Conservation (phyloP, 2,797 vertebrate genomes). For the Channa striata region DNA sequence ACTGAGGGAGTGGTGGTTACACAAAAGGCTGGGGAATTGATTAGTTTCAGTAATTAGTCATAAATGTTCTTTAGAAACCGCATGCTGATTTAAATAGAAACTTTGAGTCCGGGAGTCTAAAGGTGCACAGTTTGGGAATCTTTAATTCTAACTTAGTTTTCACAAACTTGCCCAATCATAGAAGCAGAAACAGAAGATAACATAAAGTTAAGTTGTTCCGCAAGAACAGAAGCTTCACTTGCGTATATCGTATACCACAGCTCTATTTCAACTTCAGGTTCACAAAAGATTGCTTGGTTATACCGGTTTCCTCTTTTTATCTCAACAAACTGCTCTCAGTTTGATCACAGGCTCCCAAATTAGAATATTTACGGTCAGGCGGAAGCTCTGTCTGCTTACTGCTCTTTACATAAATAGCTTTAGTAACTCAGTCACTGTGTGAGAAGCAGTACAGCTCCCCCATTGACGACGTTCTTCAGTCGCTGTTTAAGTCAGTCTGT, state of each 20-base stretch:
- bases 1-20: too few species aligned
- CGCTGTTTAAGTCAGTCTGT: constrained; percentile 40
- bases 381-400: constrained; percentile 20
- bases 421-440: constrained; percentile 24
- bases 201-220: background rate
- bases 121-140: background rate
- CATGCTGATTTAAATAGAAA: constrained; percentile 22
- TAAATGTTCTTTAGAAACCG: background rate
- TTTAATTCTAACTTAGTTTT: background rate
- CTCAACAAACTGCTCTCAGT: background rate
- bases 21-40: too few species aligned
- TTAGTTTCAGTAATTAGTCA: too few species aligned
- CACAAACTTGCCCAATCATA: background rate
- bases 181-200: constrained; percentile 1
- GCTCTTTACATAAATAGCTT: constrained; percentile 55
- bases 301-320: constrained; percentile 31
- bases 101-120: background rate
- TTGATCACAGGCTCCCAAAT: constrained; percentile 30
- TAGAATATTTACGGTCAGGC: background rate
- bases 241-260: background rate
- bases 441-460: constrained; percentile 39
- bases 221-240: constrained; percentile 10
- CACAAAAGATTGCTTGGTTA: background rate
- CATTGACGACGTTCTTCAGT: constrained; percentile 31
- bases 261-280: constrained; percentile 7